phyloP scores from a whole-genome alignment of 2,113 vertebrate species.

The Strix uralensis region DNA sequence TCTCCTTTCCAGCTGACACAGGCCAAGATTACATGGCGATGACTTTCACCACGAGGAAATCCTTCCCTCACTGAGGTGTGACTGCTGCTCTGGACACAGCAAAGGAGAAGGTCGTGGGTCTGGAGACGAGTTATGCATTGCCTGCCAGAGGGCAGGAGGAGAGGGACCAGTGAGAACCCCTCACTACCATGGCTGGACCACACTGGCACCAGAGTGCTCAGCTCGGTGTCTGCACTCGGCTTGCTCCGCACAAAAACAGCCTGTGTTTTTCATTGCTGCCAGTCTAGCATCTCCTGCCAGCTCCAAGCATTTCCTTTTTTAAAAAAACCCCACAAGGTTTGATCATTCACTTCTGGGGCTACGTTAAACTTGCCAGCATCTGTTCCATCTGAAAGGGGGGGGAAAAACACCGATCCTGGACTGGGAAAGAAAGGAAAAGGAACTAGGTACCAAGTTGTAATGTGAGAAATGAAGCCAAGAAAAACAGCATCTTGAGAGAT shows the following conservation, averaged over 20 bases:
- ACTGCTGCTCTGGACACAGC: not conserved
- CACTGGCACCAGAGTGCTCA: not conserved
- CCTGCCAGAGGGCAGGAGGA: not conserved
- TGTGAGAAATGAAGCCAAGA: not conserved
- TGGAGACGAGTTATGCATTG: not conserved
- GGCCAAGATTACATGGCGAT: not conserved
- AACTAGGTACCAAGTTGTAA: not conserved
- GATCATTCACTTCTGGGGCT: not conserved
- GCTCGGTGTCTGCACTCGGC: not conserved
- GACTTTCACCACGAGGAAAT: not conserved
- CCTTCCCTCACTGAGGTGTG: not conserved
- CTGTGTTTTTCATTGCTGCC: conserved; percentile 16
- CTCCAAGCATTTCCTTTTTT: conserved; percentile 10
- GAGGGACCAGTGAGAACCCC: not conserved
- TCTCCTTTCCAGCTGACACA: not conserved
- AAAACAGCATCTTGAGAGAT: conserved; percentile 20
- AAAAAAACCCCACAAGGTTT: not conserved
- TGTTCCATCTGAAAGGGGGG: not conserved
- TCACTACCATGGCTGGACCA: rapidly evolving
- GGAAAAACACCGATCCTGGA: not conserved
- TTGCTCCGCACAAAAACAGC: not conserved
- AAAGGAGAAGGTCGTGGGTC: not conserved
- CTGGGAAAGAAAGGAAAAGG: not conserved
- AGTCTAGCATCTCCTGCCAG: conserved; percentile 26
- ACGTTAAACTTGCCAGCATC: conserved; percentile 1